Evolutionary conservation across 2,113 vertebrate species (phyloP).

Genomic region (Apaloderma vittatum): DNA sequence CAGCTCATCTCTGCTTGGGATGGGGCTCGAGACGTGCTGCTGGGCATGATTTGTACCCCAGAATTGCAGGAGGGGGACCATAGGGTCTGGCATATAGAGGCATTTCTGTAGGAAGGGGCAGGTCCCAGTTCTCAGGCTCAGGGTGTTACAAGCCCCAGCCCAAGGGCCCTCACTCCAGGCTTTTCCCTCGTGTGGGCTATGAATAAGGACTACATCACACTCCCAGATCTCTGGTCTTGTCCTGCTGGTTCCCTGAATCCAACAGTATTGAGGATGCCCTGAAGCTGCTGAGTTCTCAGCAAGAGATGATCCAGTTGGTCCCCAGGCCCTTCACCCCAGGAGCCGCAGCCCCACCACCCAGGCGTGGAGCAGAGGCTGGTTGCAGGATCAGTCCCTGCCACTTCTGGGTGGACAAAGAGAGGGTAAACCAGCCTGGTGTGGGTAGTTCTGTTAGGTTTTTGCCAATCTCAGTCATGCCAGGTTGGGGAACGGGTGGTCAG

Average conservation of each 20-base stretch:
- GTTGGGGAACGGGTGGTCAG: neutral
- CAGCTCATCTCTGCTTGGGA: neutral
- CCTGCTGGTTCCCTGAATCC: neutral
- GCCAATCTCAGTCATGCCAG: neutral
- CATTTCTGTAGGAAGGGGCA: neutral
- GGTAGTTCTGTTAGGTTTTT: neutral
- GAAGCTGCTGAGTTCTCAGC: neutral
- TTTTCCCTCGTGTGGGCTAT: neutral
- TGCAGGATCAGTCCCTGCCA: neutral
- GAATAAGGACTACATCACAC: neutral
- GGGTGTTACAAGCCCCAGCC: neutral
- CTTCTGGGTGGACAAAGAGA: fast-evolving
- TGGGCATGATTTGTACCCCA: fast-evolving
- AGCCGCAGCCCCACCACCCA: neutral
- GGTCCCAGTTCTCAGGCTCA: neutral
- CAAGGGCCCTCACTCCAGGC: fast-evolving
- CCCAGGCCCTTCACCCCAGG: fast-evolving
- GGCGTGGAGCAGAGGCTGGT: neutral
- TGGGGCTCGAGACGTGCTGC: neutral
- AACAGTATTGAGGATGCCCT: neutral
- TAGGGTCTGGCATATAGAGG: neutral
- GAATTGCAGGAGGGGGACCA: neutral
- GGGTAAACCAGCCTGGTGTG: neutral
- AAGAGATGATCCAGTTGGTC: neutral
- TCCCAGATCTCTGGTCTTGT: neutral